Evolutionary conservation across 2,113 vertebrate genomes (phyloP), one percentile per base, ranked within the genome.

Genomic region (Prunella fulvescens): DNA sequence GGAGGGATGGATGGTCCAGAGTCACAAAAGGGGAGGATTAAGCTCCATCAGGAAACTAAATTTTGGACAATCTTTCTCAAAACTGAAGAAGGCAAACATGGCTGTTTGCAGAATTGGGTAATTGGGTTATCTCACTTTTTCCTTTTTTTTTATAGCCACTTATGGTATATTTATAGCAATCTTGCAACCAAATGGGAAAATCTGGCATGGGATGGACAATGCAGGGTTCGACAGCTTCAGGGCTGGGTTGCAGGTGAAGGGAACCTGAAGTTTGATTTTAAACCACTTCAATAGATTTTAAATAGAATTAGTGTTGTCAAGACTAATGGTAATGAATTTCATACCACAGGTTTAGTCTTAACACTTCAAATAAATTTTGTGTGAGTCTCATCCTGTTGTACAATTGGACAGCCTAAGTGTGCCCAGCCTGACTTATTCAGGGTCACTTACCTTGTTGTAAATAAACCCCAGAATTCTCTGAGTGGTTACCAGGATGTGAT

Each of bases 1-100:
- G 74, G 28, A 92, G 60, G 71, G 80, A 79, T 86, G 95, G 96
- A 96, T 93, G 93, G 97, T 95, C 96, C 97, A 95, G 86, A 95
- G 91, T 88, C 86, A 95, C 96, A 94, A 67, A 86, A 95, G 79
- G 71, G 86, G 85, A 93, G 87, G 47, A 85, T 78, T 81, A 87
- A 92, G 71, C 88, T 96, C 90, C 11, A 2, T 44, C 86, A 89
- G 85, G 47, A 96, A 91, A 97, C 84, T 53, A 66, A 96, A 94
- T 81, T 83, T 92, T 5, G 4, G 92, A 92, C 95, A 80, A 23
- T 37, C 67, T 76, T 92, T 93, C 96, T 93, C 86, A 91, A 94
- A 95, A 96, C 85, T 1, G 8, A 79, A 56, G 29, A 31, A 69
- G 61, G 19, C 45, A 83, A 81, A 51, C 82, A 56, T 2, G 12